phyloP scores from a whole-genome alignment of 2,113 vertebrate genomes.

The Lepisosteus osseus region DNA sequence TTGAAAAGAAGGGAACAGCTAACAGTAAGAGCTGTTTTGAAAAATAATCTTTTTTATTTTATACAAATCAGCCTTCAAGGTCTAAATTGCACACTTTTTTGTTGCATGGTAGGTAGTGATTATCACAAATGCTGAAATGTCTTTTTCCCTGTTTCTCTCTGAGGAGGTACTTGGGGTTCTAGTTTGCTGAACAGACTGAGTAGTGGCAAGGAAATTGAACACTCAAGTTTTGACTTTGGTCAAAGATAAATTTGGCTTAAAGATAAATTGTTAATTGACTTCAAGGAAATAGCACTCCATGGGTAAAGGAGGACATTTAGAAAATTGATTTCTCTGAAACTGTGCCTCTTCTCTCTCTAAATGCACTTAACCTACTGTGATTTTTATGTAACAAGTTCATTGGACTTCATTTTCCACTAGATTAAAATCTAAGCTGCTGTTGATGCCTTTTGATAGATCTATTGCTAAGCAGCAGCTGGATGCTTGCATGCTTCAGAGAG shows the following conservation, averaged over 20 bases:
- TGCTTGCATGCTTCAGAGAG: background rate
- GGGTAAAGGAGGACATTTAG: background rate
- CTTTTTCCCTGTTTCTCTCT: no score
- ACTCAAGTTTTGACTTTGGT: no score
- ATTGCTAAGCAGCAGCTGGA: conserved; percentile 30
- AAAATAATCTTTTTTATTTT: no score
- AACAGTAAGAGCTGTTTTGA: no score
- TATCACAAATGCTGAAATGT: no score
- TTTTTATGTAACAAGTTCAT: conserved; percentile 50
- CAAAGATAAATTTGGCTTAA: no score
- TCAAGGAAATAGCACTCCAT: background rate
- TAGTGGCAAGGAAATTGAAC: background rate
- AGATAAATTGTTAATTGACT: background rate
- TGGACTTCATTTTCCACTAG: conserved; percentile 66
- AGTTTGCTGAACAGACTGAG: no score
- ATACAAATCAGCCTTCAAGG: no score
- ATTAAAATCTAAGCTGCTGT: conserved; percentile 63
- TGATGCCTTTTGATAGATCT: conserved; percentile 63
- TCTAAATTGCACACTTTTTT: no score
- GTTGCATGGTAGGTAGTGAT: no score
- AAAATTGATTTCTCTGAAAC: background rate
- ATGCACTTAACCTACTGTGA: conserved; percentile 14
- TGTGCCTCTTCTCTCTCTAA: background rate
- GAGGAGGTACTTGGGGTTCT: no score
- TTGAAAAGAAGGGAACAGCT: no score